Conservation (phyloP, 1,140 invertebrate species). For the Drosophila serrata region DNA sequence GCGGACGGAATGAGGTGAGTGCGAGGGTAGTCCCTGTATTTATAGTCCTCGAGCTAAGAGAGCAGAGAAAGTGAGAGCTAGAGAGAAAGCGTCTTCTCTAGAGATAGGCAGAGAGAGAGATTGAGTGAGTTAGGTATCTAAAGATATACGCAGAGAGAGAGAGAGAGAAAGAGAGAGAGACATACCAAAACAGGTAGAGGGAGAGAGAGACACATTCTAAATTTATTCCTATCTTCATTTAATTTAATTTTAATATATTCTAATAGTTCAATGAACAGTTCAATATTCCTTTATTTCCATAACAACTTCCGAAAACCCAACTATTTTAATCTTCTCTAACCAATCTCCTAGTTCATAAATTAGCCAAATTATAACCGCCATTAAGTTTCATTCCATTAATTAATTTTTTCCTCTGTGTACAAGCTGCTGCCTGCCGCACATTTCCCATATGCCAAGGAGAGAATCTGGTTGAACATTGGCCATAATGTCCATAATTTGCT, state of each 20-base stretch:
- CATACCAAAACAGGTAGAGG: too few relatives aligned
- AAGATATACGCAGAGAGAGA: too few relatives aligned
- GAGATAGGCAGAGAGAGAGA: too few relatives aligned
- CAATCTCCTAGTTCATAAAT: not conserved
- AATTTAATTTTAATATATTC: not conserved
- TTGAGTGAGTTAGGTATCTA: too few relatives aligned
- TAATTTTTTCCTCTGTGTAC: conserved; percentile 7
- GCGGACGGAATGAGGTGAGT: too few relatives aligned
- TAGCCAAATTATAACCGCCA: not conserved
- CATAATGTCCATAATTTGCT: conserved; percentile 68
- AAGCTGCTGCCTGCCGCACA: conserved; percentile 33
- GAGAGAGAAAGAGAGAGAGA: too few relatives aligned
- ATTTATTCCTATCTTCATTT: too few relatives aligned
- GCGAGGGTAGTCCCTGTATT: too few relatives aligned
- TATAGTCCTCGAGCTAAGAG: too few relatives aligned
- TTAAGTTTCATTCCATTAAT: not conserved
- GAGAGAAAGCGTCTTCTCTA: too few relatives aligned
- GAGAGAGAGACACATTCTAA: too few relatives aligned
- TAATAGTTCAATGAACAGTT: not conserved
- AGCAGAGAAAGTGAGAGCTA: too few relatives aligned
- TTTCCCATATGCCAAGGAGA: conserved; percentile 30
- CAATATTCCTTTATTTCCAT: not conserved
- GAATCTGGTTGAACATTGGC: conserved; percentile 31
- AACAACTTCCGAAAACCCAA: not conserved
- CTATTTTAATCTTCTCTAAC: not conserved